Base-by-base conservation (phyloP, 23 tunicate species). In the Styela plicata region DNA sequence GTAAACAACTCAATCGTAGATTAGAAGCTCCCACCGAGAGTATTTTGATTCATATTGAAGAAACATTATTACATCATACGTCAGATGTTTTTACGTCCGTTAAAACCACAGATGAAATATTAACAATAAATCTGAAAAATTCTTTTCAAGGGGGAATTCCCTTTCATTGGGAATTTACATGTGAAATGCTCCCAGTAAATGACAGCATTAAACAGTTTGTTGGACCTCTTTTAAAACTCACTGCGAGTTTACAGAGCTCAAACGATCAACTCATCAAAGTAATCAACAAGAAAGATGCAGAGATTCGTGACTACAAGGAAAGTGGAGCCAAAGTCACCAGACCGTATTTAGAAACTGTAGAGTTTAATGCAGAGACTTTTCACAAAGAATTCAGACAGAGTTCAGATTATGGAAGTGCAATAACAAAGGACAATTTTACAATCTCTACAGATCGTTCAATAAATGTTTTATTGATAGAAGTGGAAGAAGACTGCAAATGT, bases 261-360 rank as follows among this genome's bases (percentile, higher is more conserved):
- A 52, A 76, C 27, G 31, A 44, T 28, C 28, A 53, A 76, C 66
- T 76, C 66, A 25, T 76, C 13, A 44, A 76, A 10, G 33, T 76
- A 20, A 76, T 76, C 0, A 36, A 76, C 17, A 76, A 53, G 37
- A 76, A 76, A 44, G 81, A 76, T 44, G 81, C 36, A 21, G 81
- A 76, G 44, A 76, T 76, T 44, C 36, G 64, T 36, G 81, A 76
- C 31, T 76, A 76, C 26, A 76, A 44, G 44, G 81, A 76, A 52
- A 33, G 31, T 23, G 81, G 81, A 1, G 24, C 31, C 24, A 76
- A 36, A 25, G 81, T 76, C 0, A 20, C 81, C 1, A 36, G 81
- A n/a, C 81, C 64, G 16, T 76, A 76, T 53, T 44, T 76, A 0
- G 64, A 76, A 44, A 76, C 81, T 25, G 21, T 21, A 53, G 31